Conservation (phyloP, 2,888 invertebrate species). For the Calephelis perditalis region DNA sequence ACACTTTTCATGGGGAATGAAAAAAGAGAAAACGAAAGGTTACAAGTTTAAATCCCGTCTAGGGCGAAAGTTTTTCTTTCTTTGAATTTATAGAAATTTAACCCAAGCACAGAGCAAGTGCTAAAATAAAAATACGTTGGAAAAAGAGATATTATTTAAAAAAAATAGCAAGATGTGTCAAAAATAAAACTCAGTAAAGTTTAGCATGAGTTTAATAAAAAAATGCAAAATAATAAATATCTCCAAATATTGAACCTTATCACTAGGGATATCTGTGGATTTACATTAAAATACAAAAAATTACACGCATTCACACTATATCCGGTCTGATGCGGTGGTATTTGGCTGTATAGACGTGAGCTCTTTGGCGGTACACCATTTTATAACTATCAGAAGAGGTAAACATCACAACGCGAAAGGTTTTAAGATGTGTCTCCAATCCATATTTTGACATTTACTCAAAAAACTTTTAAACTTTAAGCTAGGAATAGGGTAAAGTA, state of each 20-base stretch:
- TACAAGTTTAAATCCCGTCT: too few species aligned
- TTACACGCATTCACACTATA: slow-evolving; percentile 58
- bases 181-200: slow-evolving; percentile 34
- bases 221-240: slow-evolving; percentile 77
- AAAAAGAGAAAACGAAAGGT: too few species aligned
- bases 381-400: background rate
- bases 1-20: too few species aligned
- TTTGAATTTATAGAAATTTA: too few species aligned
- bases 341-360: slow-evolving; percentile 9
- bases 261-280: slow-evolving; percentile 62
- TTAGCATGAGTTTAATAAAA: slow-evolving; percentile 78
- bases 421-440: too few species aligned
- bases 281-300: slow-evolving; percentile 66
- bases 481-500: too few species aligned
- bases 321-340: slow-evolving; percentile 6
- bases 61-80: too few species aligned
- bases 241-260: slow-evolving; percentile 75
- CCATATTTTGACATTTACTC: too few species aligned
- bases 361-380: background rate
- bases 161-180: slow-evolving; percentile 39
- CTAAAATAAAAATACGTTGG: too few species aligned
- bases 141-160: background rate
- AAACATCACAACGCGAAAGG: slow-evolving; percentile 9
- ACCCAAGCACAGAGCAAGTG: too few species aligned
- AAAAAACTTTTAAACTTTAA: too few species aligned